These are phyloP conservation scores for Drosophila suzukii DNA, from an alignment of 1,140 invertebrate genomes.

Conservation along the genomic window DNA sequence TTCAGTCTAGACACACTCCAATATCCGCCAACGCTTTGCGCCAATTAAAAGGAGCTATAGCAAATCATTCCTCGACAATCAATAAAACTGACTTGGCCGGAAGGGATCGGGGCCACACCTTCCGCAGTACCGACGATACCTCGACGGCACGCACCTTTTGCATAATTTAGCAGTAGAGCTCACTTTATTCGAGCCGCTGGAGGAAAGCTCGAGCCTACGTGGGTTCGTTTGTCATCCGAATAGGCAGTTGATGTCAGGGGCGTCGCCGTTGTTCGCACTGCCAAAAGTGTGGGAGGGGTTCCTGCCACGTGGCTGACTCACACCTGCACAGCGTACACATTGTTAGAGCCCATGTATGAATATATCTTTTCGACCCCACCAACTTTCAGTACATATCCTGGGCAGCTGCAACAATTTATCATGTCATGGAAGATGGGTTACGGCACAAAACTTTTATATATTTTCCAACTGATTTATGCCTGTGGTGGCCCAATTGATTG, in stretches of 20 bases:
- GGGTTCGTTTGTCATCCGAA: constrained; percentile 52
- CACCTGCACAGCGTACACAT: constrained; percentile 29
- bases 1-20: constrained; percentile 35
- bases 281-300: background rate
- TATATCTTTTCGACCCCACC: constrained; percentile 23
- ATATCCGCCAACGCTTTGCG: constrained; percentile 3
- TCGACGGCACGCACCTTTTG: constrained; percentile 40
- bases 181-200: constrained; percentile 57
- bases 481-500: constrained; percentile 56
- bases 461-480: constrained; percentile 64
- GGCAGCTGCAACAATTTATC: constrained; percentile 58
- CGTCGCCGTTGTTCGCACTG: constrained; percentile 34
- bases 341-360: constrained; percentile 17
- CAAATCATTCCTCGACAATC: constrained; percentile 56
- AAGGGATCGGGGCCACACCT: constrained; percentile 4
- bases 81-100: constrained; percentile 32
- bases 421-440: constrained; percentile 34
- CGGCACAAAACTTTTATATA: constrained; percentile 24
- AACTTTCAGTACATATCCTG: constrained; percentile 12
- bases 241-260: constrained; percentile 54
- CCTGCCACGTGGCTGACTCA: constrained; percentile 59
- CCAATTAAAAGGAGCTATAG: constrained; percentile 21
- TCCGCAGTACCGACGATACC: constrained; percentile 3
- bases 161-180: constrained; percentile 44
- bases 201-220: constrained; percentile 3